phyloP scores from a whole-genome alignment of 1,140 invertebrate genomes.

The Marisa cornuarietis region DNA sequence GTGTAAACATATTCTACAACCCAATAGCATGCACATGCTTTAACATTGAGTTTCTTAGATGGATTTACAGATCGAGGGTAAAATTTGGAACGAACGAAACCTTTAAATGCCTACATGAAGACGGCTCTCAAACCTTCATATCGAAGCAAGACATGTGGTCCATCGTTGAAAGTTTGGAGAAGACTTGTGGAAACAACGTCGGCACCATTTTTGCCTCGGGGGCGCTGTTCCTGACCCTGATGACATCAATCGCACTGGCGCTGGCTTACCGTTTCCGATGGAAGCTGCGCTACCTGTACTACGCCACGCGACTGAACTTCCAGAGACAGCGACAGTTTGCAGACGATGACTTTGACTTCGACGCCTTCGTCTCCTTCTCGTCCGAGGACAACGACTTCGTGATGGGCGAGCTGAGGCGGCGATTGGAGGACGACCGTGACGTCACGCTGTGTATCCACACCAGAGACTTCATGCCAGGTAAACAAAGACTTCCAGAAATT shows the following conservation, averaged over 20 bases:
- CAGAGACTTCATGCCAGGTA: constrained; percentile 45
- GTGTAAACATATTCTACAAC: constrained; percentile 30
- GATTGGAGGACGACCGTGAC: constrained; percentile 31
- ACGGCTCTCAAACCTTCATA: constrained; percentile 15
- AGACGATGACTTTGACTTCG: too few relatives aligned
- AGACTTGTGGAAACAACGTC: constrained; percentile 22
- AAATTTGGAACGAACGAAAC: constrained; percentile 5
- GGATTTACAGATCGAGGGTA: constrained; percentile 26
- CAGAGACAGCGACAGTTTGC: too few relatives aligned
- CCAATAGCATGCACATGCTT: constrained; percentile 34
- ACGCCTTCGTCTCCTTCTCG: too few relatives aligned
- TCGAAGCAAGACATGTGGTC: constrained; percentile 9
- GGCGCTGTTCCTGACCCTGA: background rate
- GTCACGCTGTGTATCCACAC: constrained; percentile 45
- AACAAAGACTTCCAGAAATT: too few relatives aligned
- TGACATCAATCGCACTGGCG: constrained; percentile 17
- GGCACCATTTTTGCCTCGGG: constrained; percentile 19
- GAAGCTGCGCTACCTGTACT: constrained; percentile 47
- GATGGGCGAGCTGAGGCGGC: too few relatives aligned
- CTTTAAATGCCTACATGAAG: constrained; percentile 22
- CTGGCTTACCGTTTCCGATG: constrained; percentile 41
- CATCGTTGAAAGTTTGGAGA: constrained; percentile 20
- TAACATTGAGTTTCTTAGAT: constrained; percentile 34
- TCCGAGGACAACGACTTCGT: too few relatives aligned
- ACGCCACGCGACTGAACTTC: constrained; percentile 32